phyloP scores from a whole-genome alignment of 2,113 vertebrate genomes.

The Sinosuthora webbiana region DNA sequence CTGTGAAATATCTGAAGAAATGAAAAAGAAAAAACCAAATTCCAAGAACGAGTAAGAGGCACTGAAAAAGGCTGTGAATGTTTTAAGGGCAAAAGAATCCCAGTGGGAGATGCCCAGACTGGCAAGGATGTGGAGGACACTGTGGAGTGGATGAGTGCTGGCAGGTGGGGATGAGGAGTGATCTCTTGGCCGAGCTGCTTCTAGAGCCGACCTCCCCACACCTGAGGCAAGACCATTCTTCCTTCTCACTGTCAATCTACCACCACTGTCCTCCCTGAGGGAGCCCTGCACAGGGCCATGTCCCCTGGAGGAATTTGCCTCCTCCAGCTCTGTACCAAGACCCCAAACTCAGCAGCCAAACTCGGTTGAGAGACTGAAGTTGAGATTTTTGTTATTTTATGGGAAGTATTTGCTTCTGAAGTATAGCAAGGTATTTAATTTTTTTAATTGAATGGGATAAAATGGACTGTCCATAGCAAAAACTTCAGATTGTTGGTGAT shows the following conservation, averaged over 20 bases:
- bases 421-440: neutral
- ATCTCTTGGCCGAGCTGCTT: neutral
- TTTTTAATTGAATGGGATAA: neutral
- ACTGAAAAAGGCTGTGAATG: neutral
- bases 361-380: neutral
- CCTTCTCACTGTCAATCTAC: neutral
- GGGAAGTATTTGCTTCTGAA: neutral
- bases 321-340: neutral
- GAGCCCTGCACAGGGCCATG: accelerated
- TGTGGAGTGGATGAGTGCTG: accelerated
- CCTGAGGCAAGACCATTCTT: accelerated
- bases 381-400: neutral
- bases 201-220: accelerated
- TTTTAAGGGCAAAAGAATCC: neutral
- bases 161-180: neutral
- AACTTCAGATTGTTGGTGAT: neutral
- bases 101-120: neutral
- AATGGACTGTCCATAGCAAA: neutral
- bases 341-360: accelerated
- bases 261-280: neutral
- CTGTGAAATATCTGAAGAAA: neutral
- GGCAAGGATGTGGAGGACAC: neutral
- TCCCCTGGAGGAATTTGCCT: neutral
- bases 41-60: neutral
- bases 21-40: neutral